A percentile compares a stretch with the other conserved stretches of the same genome.
These are phyloP conservation scores for Etheostoma perlongum DNA, from an alignment of 2,797 vertebrate genomes.

Conservation along the genomic window DNA sequence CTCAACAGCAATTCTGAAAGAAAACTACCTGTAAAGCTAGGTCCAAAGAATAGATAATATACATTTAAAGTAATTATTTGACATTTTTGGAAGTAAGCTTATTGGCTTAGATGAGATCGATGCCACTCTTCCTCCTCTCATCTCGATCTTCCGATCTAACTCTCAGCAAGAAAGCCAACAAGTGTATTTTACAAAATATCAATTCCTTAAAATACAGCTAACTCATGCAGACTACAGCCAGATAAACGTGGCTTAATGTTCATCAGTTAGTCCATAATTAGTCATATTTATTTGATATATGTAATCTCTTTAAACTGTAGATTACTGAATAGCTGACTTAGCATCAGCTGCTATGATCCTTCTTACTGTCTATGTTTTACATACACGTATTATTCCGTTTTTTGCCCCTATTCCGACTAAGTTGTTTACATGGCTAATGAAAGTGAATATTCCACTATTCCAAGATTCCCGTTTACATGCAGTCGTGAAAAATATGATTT, in stretches of 20 bases:
- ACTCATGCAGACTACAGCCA: background rate
- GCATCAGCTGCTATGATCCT: conserved; percentile 11
- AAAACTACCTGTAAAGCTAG: conserved; percentile 22
- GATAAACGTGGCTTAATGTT: background rate
- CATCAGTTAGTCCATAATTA: background rate
- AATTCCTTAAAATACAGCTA: too few species aligned
- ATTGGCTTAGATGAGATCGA: background rate
- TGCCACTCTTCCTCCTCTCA: background rate
- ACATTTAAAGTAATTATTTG: background rate
- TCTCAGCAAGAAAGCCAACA: too few species aligned
- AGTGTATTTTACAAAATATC: too few species aligned
- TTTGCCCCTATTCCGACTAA: too few species aligned
- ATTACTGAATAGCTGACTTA: conserved; percentile 13
- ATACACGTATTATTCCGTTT: too few species aligned
- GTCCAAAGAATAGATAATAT: conserved; percentile 2
- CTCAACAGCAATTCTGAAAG: conserved; percentile 40
- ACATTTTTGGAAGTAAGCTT: background rate
- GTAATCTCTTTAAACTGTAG: background rate
- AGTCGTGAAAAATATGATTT: too few species aligned
- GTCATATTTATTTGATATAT: conserved; percentile 2
- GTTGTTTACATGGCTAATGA: too few species aligned
- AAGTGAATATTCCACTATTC: too few species aligned
- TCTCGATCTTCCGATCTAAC: too few species aligned
- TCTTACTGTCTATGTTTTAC: background rate
- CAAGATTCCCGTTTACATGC: too few species aligned